Evolutionary conservation across 2,888 invertebrate species (phyloP).

Genomic region (Rapana venosa): DNA sequence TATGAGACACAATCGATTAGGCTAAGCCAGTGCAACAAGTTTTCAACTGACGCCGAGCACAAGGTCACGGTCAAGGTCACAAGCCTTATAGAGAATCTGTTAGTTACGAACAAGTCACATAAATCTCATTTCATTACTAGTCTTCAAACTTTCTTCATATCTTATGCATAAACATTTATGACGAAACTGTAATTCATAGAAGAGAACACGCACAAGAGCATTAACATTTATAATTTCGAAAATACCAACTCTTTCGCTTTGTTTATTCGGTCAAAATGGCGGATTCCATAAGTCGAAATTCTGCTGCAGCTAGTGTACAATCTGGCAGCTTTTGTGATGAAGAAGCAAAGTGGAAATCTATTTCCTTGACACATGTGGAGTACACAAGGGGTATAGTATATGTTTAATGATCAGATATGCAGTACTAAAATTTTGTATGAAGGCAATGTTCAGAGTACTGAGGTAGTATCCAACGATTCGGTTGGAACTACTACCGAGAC

Average conservation of each 20-base stretch:
- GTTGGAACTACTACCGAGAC: too few species aligned
- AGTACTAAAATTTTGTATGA: too few species aligned
- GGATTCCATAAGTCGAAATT: neutral
- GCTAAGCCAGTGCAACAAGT: too few species aligned
- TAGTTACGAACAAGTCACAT: too few species aligned
- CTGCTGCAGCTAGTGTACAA: neutral
- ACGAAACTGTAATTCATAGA: neutral
- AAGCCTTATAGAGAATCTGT: too few species aligned
- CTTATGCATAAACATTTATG: neutral
- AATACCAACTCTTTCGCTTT: neutral
- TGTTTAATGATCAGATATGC: neutral
- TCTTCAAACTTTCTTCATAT: neutral
- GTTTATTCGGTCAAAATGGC: neutral
- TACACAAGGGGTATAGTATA: neutral
- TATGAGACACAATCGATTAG: too few species aligned
- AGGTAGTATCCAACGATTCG: too few species aligned
- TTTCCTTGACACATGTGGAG: slow-evolving; percentile 17
- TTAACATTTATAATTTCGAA: neutral
- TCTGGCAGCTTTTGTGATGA: slow-evolving; percentile 11
- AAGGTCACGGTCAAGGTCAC: too few species aligned
- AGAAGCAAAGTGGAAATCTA: slow-evolving; percentile 7
- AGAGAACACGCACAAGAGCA: neutral
- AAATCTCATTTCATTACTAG: too few species aligned
- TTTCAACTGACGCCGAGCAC: too few species aligned
- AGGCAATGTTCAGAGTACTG: too few species aligned